Base-by-base conservation (phyloP, 1,140 invertebrate genomes). In the Papilio polyxenes region DNA sequence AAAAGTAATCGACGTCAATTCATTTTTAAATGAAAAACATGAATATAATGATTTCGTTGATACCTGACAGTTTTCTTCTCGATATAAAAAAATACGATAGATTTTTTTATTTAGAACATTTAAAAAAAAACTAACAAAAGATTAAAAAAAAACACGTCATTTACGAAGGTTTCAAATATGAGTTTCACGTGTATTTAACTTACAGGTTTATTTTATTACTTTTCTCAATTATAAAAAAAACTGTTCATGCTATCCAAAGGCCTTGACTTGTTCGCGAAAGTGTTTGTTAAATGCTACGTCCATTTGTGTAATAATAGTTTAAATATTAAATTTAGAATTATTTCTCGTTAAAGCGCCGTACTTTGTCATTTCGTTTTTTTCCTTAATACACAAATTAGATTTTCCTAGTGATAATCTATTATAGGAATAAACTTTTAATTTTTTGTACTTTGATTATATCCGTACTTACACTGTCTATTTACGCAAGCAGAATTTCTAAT, bases 291-390 rank as follows among this genome's bases (percentile, higher is more conserved):
- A 89, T 88, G 83, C 91, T 90, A 91, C 92, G 92, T 93, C 92
- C 92, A 93, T 89, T 92, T 90, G 87, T 92, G 90, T 88, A 87
- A 87, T 89, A 89, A 87, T 89, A 89, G 87, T 89, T 87, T 85
- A 86, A 84, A 85, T 83, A 78, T 82, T 83, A 83, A 80, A 85
- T 83, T 82, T 83, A 87, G 82, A 74, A 82, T 88, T 87, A 84
- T 87, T 86, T 85, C 82, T 86, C 77, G 82, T 83, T 84, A 76
- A 53, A 81, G 78, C 37, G 72, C 80, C 23, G 83, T 85, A 31
- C 10, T 23, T 40, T 62, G 13, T 79, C 9, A 44, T 79, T 59
- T 69, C 23, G 3, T 69, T 62, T 78, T 31, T 62, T 20, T 48
- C 15, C n/a, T 80, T 10, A 40, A 65, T 80, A 72, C n/a, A 62